A percentile compares a stretch with the other conserved stretches of the same genome.
Evolutionary conservation across 2,113 vertebrate species (phyloP).

Genomic region (Larimichthys polyactis): DNA sequence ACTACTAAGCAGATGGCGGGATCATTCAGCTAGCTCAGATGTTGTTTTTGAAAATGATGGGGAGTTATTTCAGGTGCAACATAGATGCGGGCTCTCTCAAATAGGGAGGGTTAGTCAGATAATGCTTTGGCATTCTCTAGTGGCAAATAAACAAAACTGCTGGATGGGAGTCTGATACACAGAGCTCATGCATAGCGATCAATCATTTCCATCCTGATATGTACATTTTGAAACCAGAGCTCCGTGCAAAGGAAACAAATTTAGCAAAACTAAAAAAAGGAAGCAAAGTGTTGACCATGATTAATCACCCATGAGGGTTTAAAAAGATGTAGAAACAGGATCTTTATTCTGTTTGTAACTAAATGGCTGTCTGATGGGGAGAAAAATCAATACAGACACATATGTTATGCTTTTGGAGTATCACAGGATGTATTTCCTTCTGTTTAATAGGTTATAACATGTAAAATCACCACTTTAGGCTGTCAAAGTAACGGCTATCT

Average conservation of each 20-base stretch:
- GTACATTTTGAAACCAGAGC: not conserved
- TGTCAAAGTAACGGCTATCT: not conserved
- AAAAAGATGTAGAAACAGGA: not conserved
- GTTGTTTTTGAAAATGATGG: not conserved
- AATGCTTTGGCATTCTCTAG: not conserved
- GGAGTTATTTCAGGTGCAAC: not conserved
- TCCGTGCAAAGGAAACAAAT: not conserved
- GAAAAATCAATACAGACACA: not conserved
- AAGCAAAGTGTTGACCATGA: not conserved
- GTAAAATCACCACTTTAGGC: constrained; percentile 1
- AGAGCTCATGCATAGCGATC: not conserved
- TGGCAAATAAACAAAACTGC: not conserved
- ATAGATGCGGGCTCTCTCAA: not conserved
- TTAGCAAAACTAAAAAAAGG: not conserved
- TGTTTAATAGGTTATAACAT: constrained; percentile 22
- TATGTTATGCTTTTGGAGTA: not conserved
- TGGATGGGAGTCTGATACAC: not conserved
- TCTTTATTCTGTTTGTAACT: not conserved
- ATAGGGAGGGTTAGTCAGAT: not conserved
- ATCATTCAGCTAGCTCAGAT: not conserved
- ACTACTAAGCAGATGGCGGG: not conserved
- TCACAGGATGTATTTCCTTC: not conserved
- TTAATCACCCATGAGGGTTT: not conserved
- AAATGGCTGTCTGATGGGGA: not conserved
- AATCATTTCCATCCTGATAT: not conserved